These are phyloP conservation scores for Anoplolepis gracilipes DNA, from an alignment of 1,140 invertebrate species.

Conservation along the genomic window DNA sequence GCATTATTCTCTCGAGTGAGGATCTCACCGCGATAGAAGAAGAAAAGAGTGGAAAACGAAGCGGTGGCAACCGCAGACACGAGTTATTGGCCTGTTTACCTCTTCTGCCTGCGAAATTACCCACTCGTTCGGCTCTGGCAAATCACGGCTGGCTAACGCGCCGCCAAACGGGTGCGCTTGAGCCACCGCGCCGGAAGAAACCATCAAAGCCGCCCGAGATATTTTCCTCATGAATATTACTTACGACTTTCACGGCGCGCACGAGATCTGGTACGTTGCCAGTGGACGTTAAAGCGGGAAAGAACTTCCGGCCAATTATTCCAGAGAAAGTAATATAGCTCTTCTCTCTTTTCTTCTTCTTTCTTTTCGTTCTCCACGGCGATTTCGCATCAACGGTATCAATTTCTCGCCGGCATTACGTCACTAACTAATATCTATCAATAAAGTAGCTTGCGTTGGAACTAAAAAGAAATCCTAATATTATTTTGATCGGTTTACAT, in stretches of 20 bases:
- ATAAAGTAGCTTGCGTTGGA: background rate
- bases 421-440: background rate
- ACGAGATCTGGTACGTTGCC: conserved; percentile 50
- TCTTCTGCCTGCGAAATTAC: conserved; percentile 68
- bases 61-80: conserved; percentile 33
- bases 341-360: background rate
- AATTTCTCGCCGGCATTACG: background rate
- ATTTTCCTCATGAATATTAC: conserved; percentile 60
- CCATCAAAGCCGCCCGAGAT: conserved; percentile 51
- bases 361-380: background rate
- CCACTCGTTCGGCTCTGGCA: conserved; percentile 49
- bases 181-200: conserved; percentile 62
- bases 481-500: background rate
- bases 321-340: conserved; percentile 31
- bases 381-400: background rate
- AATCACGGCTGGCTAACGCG: conserved; percentile 46
- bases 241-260: conserved; percentile 50
- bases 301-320: conserved; percentile 44
- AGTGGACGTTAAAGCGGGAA: conserved; percentile 36
- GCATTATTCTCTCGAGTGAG: conserved; percentile 37
- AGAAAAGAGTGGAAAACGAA: conserved; percentile 55
- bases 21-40: background rate
- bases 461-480: background rate
- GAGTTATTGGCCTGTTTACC: conserved; percentile 70
- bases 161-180: conserved; percentile 52